A percentile compares a stretch with the other conserved stretches of the same genome.
These are phyloP conservation scores for Coranthus polyacanthus DNA, from an alignment of 2,797 vertebrate genomes.

Conservation along the genomic window DNA sequence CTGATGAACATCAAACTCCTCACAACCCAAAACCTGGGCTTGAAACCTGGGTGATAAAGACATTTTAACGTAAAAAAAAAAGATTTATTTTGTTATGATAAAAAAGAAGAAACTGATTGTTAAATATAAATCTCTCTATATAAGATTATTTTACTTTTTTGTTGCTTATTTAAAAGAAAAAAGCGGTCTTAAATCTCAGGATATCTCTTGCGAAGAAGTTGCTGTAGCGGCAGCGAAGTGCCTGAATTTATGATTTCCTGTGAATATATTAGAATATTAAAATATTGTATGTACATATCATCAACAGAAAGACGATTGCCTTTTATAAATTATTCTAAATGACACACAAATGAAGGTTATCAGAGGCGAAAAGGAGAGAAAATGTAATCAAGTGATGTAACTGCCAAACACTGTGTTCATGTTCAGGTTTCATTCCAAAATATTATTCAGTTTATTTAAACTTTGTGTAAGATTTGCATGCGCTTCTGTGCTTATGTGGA, in stretches of 20 bases:
- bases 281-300: slow-evolving; percentile 88
- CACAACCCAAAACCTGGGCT: slow-evolving; percentile 52
- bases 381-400: slow-evolving; percentile 42
- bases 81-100: slow-evolving; percentile 89
- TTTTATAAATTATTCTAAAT: slow-evolving; percentile 88
- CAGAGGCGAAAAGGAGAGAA: slow-evolving; percentile 60
- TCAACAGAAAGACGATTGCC: slow-evolving; percentile 76
- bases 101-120: slow-evolving; percentile 81
- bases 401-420: slow-evolving; percentile 56
- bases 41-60: slow-evolving; percentile 70
- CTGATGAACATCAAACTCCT: slow-evolving; percentile 62
- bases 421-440: slow-evolving; percentile 47
- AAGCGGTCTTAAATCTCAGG: slow-evolving; percentile 88
- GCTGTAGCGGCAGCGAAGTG: slow-evolving; percentile 82
- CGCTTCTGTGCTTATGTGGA: no score
- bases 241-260: slow-evolving; percentile 86
- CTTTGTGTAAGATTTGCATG: no score
- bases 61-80: slow-evolving; percentile 73
- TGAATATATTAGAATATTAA: slow-evolving; percentile 88
- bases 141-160: slow-evolving; percentile 88
- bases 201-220: slow-evolving; percentile 82
- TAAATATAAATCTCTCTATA: slow-evolving; percentile 89
- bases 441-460: not conserved
- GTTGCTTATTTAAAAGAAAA: slow-evolving; percentile 85
- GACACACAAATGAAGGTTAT: slow-evolving; percentile 79